phyloP scores from a whole-genome alignment of 2,797 vertebrate species.

The Falco naumanni region DNA sequence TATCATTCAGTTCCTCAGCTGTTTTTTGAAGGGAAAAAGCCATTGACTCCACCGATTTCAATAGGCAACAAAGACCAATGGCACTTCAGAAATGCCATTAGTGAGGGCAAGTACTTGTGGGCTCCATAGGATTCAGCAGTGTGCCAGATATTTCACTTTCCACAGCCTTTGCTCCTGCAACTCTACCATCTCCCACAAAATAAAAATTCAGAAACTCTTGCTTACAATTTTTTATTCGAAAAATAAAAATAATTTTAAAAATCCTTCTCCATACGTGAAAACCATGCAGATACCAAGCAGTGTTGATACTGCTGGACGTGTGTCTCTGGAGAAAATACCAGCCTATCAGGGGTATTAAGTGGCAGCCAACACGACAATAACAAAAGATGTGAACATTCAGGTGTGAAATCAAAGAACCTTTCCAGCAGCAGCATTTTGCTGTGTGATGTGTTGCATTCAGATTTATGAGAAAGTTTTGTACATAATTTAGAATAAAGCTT shows the following conservation, averaged over 20 bases:
- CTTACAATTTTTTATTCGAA: background rate
- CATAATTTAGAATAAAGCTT: conserved; percentile 2
- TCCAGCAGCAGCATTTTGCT: conserved; percentile 8
- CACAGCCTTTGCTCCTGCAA: background rate
- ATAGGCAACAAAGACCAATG: background rate
- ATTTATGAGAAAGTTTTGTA: background rate
- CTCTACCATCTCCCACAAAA: background rate
- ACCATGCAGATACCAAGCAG: background rate
- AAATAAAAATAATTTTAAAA: background rate
- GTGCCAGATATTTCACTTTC: background rate
- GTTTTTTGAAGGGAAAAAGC: background rate
- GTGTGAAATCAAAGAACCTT: conserved; percentile 20
- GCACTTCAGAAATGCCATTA: background rate
- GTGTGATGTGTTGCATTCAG: background rate
- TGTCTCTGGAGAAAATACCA: background rate
- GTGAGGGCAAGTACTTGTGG: background rate
- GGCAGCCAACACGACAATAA: conserved; percentile 5
- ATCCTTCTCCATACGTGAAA: background rate
- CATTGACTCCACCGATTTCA: background rate
- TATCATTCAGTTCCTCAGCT: background rate
- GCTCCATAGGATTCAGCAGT: background rate
- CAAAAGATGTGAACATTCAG: background rate
- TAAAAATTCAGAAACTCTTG: background rate
- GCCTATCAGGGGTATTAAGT: background rate
- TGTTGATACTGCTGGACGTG: background rate